Evolutionary conservation across 1,140 invertebrate genomes (phyloP).

Genomic region (Drosophila nannoptera): DNA sequence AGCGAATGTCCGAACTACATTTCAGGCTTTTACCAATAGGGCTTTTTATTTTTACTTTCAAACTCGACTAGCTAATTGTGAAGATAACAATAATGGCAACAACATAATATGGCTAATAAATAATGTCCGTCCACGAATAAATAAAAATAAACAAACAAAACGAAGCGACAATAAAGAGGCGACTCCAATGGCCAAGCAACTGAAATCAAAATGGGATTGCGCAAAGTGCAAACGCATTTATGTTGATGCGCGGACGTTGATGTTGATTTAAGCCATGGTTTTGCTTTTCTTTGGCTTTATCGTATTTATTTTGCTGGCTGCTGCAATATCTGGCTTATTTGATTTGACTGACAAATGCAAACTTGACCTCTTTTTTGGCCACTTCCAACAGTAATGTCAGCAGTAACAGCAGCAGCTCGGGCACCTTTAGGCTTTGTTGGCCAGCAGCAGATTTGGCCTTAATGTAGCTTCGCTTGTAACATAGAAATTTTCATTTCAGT

Average conservation of each 20-base stretch:
- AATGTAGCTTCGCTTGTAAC: background rate
- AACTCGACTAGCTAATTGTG: slow-evolving; percentile 55
- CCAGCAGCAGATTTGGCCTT: slow-evolving; percentile 9
- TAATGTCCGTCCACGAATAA: slow-evolving; percentile 9
- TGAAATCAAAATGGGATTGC: slow-evolving; percentile 60
- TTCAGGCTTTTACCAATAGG: background rate
- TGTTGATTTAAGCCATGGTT: slow-evolving; percentile 60
- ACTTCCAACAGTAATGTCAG: background rate
- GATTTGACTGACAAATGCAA: slow-evolving; percentile 49
- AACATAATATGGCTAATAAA: slow-evolving; percentile 25
- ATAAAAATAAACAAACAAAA: slow-evolving; percentile 16
- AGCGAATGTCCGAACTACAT: slow-evolving; percentile 22
- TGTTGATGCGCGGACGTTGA: slow-evolving; percentile 61
- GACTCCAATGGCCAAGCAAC: slow-evolving; percentile 4
- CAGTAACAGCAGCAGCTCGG: background rate
- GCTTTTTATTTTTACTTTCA: slow-evolving; percentile 27
- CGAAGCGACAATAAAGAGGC: slow-evolving; percentile 7
- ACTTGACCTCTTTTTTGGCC: slow-evolving; percentile 63
- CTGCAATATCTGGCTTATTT: slow-evolving; percentile 55
- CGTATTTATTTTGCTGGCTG: slow-evolving; percentile 50
- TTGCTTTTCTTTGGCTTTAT: slow-evolving; percentile 50
- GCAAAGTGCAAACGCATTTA: slow-evolving; percentile 70
- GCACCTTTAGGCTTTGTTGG: background rate
- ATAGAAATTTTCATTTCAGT: slow-evolving; percentile 16
- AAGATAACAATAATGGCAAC: slow-evolving; percentile 52